Percentiles rank a stretch among this genome's conserved stretches.
These are phyloP conservation scores for Melitaea cinxia DNA, from an alignment of 1,140 invertebrate species.

Conservation along the genomic window DNA sequence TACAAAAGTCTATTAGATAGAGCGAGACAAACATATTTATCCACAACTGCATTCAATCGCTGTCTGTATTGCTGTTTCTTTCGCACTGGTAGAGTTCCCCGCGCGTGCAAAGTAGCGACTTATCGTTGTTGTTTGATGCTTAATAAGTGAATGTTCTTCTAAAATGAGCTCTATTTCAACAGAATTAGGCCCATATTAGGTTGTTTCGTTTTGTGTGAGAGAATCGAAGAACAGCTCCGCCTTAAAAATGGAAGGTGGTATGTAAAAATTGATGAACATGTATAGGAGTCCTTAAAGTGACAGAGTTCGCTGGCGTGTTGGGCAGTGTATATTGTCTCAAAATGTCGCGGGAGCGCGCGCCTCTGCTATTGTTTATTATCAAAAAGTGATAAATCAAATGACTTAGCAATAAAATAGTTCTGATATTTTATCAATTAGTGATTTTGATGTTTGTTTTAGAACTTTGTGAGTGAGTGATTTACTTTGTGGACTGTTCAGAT, in stretches of 20 bases:
- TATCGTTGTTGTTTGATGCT: constrained; percentile 59
- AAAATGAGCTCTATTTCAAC: constrained; percentile 35
- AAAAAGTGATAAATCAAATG: constrained; percentile 80
- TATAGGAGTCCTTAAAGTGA: constrained; percentile 81
- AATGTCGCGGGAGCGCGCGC: constrained; percentile 73
- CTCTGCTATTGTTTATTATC: constrained; percentile 76
- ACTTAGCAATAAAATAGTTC: constrained; percentile 69
- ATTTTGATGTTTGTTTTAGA: constrained; percentile 41
- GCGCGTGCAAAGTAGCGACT: constrained; percentile 62
- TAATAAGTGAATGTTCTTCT: constrained; percentile 1
- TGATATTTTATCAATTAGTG: constrained; percentile 49
- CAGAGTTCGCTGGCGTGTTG: constrained; percentile 79
- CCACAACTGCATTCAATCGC: constrained; percentile 17
- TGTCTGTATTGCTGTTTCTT: constrained; percentile 52
- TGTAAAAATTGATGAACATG: constrained; percentile 82
- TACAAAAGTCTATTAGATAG: constrained; percentile 42
- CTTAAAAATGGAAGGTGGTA: constrained; percentile 82
- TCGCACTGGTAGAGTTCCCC: constrained; percentile 50
- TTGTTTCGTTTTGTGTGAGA: constrained; percentile 38
- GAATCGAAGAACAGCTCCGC: constrained; percentile 74
- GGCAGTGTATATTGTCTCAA: constrained; percentile 79
- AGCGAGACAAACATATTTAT: constrained; percentile 47
- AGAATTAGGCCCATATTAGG: constrained; percentile 40
- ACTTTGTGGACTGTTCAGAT: constrained; percentile 46
- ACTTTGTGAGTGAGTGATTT: constrained; percentile 48